Base-by-base conservation (phyloP, 2,113 vertebrate species). In the Delphinapterus leucas region DNA sequence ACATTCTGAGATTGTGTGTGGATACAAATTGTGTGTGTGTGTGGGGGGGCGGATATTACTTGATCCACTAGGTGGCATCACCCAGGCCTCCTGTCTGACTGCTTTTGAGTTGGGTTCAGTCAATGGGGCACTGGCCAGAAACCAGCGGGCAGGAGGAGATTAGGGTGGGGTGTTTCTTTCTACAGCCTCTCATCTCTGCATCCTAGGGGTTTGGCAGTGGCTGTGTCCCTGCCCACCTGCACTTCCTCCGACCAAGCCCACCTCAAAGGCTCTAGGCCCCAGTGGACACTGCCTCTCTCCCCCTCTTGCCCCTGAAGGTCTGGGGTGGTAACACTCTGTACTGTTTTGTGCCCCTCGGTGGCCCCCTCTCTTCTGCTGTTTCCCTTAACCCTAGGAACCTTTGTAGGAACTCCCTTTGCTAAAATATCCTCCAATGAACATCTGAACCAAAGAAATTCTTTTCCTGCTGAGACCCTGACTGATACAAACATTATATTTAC, bases 391-490 rank as follows among this genome's bases (percentile, higher is more conserved):
- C 10, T 70, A 10, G 15, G 63, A 71, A 13, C 33, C 53, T 53
- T 38, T 10, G 38, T 23, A 53, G 41, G 58, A 49, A 61, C 21
- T n/a, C 47, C 49, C 49, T 68, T 74, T 65, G 33, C 55, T 38
- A 77, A 61, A 68, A 49, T 8, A 63, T 31, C 83, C 21, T 70
- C 61, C 31, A 38, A 26, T 17, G 67, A 44, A 26, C n/a, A 13
- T 71, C 76, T 18, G 53, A 79, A 79, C 28, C 44, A 38, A 49
- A 36, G 53, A 36, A 36, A 13, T 80, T 60, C 36, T 68, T 81
- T 80, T 77, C 87, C 87, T 63, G 70, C 68, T 41, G 68, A 76
- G 44, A 60, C 31, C n/a, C 36, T 94, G 76, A 93, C 31, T 26
- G 86, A 77, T 60, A 44, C 15, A 23, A 47, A 61, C 68, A 77